Base-by-base conservation (phyloP, 2,888 invertebrate species). In the Dendrolimus houi region DNA sequence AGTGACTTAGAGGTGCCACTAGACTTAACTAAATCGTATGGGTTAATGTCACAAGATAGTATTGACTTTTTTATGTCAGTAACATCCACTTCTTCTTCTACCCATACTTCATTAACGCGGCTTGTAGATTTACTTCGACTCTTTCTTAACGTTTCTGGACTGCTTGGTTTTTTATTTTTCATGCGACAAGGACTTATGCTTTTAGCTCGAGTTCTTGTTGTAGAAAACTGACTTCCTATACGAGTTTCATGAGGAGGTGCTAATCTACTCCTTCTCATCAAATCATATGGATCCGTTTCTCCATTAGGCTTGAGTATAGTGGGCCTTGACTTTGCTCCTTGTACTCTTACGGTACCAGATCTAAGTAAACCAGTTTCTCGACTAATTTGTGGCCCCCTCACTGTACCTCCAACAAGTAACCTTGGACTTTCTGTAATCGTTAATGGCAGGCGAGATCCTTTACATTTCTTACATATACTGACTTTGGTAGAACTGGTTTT, bases 41-140 rank as follows among this genome's bases (percentile, higher is more conserved):
- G 96, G 81, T 96, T 96, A 53, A 96, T 95, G 77, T 95, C 94
- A 85, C 96, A 96, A 69, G 96, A 95, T 53, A 96, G 85, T 64
- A 96, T 96, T 14, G 96, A 96, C 64, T 93, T 94, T 54, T 94
- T 89, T 53, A 81, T 73, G 41, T 86, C 85, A 63, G 68, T 78
- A 55, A 69, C 63, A 58, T 69, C 79, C 47, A 67, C 62, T 60
- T 79, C 85, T 68, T 91, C 87, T 63, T 87, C 86, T 59, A 87
- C 80, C 83, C 91, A 91, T 58, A 87, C 67, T 66, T 92, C 89
- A 65, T 87, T 90, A 1, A 87, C 86, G 57, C 91, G 83, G 65
- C 86, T 87, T 1, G 89, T 91, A 56, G 87, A 90, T 66, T 88
- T 89, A 71, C 91, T 90, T 69, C 91, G 78, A 64, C 72, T 84